Evolutionary conservation across 2,888 invertebrate genomes (phyloP).

Genomic region (Spatulosminthurus flaviceps): DNA sequence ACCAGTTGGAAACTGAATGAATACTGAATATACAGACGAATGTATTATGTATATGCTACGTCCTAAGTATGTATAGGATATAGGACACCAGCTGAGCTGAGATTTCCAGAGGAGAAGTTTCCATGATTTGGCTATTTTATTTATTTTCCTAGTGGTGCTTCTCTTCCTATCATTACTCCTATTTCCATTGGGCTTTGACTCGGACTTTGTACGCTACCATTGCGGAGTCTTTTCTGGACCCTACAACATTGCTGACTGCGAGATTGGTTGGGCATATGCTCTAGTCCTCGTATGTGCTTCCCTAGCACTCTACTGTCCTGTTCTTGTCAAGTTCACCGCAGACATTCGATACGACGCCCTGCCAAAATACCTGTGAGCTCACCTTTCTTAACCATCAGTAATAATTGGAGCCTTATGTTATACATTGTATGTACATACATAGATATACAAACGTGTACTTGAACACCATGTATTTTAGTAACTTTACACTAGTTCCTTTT

Average conservation of each 20-base stretch:
- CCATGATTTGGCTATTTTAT: not conserved
- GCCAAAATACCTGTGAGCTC: slow-evolving; percentile 52
- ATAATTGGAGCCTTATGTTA: not conserved
- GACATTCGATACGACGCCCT: slow-evolving; percentile 50
- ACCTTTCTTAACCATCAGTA: not conserved
- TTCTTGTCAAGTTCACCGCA: slow-evolving; percentile 65
- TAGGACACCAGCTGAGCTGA: too few species aligned
- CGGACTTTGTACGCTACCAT: slow-evolving; percentile 66
- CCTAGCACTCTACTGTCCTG: slow-evolving; percentile 67
- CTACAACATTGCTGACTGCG: slow-evolving; percentile 66
- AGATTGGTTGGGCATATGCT: slow-evolving; percentile 68
- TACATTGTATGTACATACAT: not conserved
- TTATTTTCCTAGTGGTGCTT: slow-evolving; percentile 66
- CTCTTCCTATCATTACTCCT: slow-evolving; percentile 66
- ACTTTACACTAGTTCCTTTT: too few species aligned
- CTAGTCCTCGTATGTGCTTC: slow-evolving; percentile 67
- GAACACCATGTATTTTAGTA: too few species aligned
- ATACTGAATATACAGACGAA: too few species aligned
- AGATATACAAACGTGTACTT: not conserved
- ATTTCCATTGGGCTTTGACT: slow-evolving; percentile 67
- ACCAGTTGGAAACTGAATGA: too few species aligned
- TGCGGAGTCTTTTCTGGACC: slow-evolving; percentile 65
- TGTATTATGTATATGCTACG: too few species aligned
- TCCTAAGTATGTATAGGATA: too few species aligned
- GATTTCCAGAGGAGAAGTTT: too few species aligned